Base-by-base conservation (phyloP, 2,888 invertebrate species). In the Leptura quadrifasciata region DNA sequence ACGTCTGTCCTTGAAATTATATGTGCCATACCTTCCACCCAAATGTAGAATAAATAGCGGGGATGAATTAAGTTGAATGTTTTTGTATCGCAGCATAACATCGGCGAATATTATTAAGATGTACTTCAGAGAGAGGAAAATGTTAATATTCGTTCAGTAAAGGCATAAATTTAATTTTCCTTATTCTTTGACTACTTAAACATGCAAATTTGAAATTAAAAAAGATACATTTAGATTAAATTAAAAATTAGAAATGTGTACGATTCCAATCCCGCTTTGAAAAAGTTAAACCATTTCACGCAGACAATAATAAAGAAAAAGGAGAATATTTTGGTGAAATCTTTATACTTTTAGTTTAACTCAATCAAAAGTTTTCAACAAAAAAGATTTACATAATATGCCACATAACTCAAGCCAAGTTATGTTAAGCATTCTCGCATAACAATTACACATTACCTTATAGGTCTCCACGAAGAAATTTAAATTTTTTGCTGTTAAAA, bases 371-470 rank as follows among this genome's bases (percentile, higher is more conserved):
- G 27, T 68, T 68, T 55, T 68, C 68, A 54, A 54, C 68, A 68
- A 68, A 68, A 68, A 68, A 68, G 55, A 55, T 68, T 68, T 68
- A 68, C 68, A 68, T 68, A 68, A 68, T 68, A 68, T 55, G 27
- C 27, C 18, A 55, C 68, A 68, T 68, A 68, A 68, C 55, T 68
- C 68, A 68, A 20, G 17, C 20, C 17, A 65, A 55, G 55, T 68
- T 68, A 68, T 68, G 54, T 63, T 63, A 35, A 63, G n/a, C 35
- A 63, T 31, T 63, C 63, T 21, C 60, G 60, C 20, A 60, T 60
- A 60, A 60, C 10, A 60, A 60, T 24, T 60, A 24, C 15, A n/a
- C 60, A 60, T 57, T 57, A 57, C 18, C 20, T 57, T 57, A 3
- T 21, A 9, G 18, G 20, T 57, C 57, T n/a, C 47, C 47, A 47